Evolutionary conservation across 1,140 invertebrate species (phyloP), one percentile per base, ranked within the genome.

Genomic region (Dendrolimus kikuchii): DNA sequence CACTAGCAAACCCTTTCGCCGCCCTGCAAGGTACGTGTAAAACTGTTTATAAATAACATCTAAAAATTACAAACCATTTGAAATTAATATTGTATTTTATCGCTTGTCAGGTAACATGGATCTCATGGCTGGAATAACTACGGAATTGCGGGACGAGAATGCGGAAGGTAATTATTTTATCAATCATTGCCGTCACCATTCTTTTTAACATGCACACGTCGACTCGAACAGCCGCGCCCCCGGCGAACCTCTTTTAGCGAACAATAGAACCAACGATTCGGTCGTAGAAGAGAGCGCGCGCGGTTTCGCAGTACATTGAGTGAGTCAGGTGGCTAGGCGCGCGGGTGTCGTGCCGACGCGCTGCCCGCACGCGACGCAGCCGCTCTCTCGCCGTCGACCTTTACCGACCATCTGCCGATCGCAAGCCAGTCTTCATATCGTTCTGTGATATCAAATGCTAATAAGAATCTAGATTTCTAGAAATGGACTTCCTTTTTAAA

Each of bases 191-290:
- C 74, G 66, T 65, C 62, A 80, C 74, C 79, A 70, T 57, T 78
- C 73, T 81, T 82, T 72, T 62, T 72, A 68, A 78, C 82, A 86
- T 71, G 80, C 79, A 82, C 82, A 81, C 68, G 80, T 86, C 79
- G 78, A 81, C 71, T 82, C 82, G 81, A 76, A 83, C 82, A 82
- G 79, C 82, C 82, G 82, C 82, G 82, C 82, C 82, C 82, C 81
- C 82, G 82, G 82, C 81, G 76, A 81, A 75, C 80, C 75, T 77
- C 62, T 68, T 67, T 57, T 61, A 23, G 23, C 23, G 57, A 55
- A 55, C 60, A 62, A 57, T 60, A 62, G 56, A 48, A 56, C 41
- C 47, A 62, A 67, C 55, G 41, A 59, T 59, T 64, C 62, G 65
- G 68, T 62, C 56, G 55, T 64, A 66, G 64, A 72, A 74, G 77